A percentile compares a stretch with the other conserved stretches of the same genome.
Evolutionary conservation across 2,888 invertebrate species (phyloP).

Genomic region (Orthosia incerta): DNA sequence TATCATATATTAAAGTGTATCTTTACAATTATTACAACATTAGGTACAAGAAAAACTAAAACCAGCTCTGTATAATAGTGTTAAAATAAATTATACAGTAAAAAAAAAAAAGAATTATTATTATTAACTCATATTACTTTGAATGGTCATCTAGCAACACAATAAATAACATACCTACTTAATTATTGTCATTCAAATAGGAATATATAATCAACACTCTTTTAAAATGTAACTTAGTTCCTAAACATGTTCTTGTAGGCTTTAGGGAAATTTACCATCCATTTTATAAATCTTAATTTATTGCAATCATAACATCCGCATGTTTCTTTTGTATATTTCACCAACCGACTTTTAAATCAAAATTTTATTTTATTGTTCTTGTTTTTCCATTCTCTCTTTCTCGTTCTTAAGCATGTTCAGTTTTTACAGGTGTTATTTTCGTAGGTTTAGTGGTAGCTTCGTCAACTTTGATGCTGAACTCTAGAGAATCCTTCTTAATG

Average conservation of each 20-base stretch:
- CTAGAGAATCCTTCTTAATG: slow-evolving; percentile 83
- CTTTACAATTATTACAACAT: slow-evolving; percentile 1
- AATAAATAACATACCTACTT: not conserved
- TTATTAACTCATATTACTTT: not conserved
- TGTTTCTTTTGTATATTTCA: not conserved
- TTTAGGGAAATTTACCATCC: no score
- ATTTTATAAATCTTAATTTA: not conserved
- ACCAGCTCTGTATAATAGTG: not conserved
- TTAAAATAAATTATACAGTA: not conserved
- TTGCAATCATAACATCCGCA: not conserved
- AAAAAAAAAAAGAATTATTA: not conserved
- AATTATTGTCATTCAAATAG: not conserved
- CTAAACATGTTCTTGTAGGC: no score
- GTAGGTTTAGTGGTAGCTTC: slow-evolving; percentile 85
- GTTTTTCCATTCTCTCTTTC: not conserved
- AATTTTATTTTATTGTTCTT: not conserved
- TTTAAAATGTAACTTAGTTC: no score
- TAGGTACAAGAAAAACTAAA: slow-evolving; percentile 8
- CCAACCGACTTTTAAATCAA: not conserved
- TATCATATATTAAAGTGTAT: not conserved
- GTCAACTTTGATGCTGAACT: slow-evolving; percentile 82
- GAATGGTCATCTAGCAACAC: not conserved
- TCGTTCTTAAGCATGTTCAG: slow-evolving; percentile 70
- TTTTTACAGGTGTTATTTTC: slow-evolving; percentile 83
- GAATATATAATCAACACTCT: not conserved